phyloP scores from a whole-genome alignment of 1,140 invertebrate species.

The Chrysopa pallens region DNA sequence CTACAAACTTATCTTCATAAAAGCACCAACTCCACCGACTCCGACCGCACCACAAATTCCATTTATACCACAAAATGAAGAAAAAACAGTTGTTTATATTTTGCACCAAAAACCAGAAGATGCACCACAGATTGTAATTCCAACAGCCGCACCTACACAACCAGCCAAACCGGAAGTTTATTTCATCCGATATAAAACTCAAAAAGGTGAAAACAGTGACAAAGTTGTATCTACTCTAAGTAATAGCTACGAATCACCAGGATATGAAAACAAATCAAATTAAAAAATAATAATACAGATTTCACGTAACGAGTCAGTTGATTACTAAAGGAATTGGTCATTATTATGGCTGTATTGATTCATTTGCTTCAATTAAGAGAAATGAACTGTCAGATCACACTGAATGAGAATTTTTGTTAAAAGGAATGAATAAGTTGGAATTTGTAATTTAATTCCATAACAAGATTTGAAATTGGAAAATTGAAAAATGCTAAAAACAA shows the following conservation, averaged over 20 bases:
- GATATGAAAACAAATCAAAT: neutral
- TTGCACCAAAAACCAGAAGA: slow-evolving; percentile 72
- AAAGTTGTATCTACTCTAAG: slow-evolving; percentile 2
- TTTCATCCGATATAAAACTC: slow-evolving; percentile 73
- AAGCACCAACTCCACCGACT: slow-evolving; percentile 61
- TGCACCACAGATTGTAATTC: slow-evolving; percentile 53
- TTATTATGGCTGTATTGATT: neutral
- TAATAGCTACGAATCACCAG: neutral
- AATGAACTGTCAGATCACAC: slow-evolving; percentile 3
- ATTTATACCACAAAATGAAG: slow-evolving; percentile 58
- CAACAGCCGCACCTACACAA: slow-evolving; percentile 57
- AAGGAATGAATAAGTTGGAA: neutral
- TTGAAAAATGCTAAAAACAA: too few species aligned
- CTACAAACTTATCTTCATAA: slow-evolving; percentile 80
- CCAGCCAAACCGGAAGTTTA: slow-evolving; percentile 69
- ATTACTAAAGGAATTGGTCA: neutral
- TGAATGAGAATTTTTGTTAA: neutral
- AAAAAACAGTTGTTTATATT: slow-evolving; percentile 74
- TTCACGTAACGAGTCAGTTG: too few species aligned
- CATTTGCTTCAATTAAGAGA: slow-evolving; percentile 4
- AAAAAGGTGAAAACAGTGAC: slow-evolving; percentile 16
- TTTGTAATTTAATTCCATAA: too few species aligned
- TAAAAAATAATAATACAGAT: too few species aligned
- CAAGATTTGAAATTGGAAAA: too few species aligned
- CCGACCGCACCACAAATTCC: slow-evolving; percentile 58